A percentile compares a stretch with the other conserved stretches of the same genome.
These are phyloP conservation scores for Hermetia illucens DNA, from an alignment of 1,140 invertebrate species.

Conservation along the genomic window DNA sequence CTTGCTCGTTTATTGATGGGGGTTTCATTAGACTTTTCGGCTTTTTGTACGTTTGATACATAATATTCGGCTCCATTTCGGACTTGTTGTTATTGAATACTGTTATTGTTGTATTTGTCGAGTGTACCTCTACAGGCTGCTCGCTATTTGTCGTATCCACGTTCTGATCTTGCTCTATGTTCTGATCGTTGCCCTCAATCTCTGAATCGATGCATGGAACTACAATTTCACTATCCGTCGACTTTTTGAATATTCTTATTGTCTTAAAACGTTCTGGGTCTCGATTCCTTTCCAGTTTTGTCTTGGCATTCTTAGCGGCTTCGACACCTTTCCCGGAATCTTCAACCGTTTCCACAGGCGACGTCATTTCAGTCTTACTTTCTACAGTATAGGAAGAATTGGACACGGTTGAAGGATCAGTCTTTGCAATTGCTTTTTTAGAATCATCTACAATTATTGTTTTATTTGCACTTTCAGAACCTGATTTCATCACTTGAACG, in stretches of 20 bases:
- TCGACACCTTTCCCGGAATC: too few relatives aligned
- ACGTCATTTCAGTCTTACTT: background rate
- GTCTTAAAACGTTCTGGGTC: slow-evolving; percentile 29
- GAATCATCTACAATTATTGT: background rate
- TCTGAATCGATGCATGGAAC: background rate
- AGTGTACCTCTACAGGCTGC: slow-evolving; percentile 4
- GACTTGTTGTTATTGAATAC: slow-evolving; percentile 9
- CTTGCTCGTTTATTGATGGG: too few relatives aligned
- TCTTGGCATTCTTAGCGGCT: too few relatives aligned
- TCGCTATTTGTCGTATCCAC: slow-evolving; percentile 6
- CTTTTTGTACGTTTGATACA: slow-evolving; percentile 23
- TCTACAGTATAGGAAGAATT: background rate
- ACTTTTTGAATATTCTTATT: slow-evolving; percentile 21
- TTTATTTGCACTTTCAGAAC: background rate
- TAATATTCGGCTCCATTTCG: slow-evolving; percentile 7
- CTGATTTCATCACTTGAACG: slow-evolving; percentile 7
- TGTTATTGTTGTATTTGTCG: slow-evolving; percentile 5
- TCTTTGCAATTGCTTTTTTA: background rate
- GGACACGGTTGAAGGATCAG: background rate
- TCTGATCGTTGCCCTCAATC: background rate
- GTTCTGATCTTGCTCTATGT: slow-evolving; percentile 5
- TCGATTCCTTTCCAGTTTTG: slow-evolving; percentile 15
- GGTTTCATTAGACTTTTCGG: slow-evolving; percentile 22
- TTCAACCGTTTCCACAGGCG: too few relatives aligned
- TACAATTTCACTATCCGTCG: slow-evolving; percentile 9